Percentiles rank a stretch among this genome's conserved stretches.
Evolutionary conservation across 2,888 invertebrate species (phyloP).

Genomic region (Phortica okadai): DNA sequence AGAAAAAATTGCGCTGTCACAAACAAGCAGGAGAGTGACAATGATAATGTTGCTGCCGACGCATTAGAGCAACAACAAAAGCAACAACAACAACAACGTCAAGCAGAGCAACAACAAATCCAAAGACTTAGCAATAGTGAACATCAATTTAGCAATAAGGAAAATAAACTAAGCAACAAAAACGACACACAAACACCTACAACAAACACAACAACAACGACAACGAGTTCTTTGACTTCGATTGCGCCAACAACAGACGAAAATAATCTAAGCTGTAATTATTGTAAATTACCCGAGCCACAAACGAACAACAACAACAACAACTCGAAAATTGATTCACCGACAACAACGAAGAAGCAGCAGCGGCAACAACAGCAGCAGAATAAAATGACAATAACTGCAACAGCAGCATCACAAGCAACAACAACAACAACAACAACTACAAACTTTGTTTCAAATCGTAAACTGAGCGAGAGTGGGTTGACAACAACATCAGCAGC

Average conservation of each 20-base stretch:
- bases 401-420: constrained; percentile 50
- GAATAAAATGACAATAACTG: constrained; percentile 26
- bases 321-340: constrained; percentile 66
- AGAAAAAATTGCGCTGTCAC: constrained; percentile 41
- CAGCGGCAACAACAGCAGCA: constrained; percentile 47
- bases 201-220: constrained; percentile 52
- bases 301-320: constrained; percentile 61
- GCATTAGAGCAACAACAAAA: constrained; percentile 45
- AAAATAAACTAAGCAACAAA: constrained; percentile 59
- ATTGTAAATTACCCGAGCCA: constrained; percentile 65
- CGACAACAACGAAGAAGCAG: constrained; percentile 58
- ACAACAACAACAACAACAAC: constrained; percentile 48
- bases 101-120: constrained; percentile 62
- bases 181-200: constrained; percentile 52
- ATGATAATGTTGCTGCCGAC: constrained; percentile 28
- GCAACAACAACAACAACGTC: constrained; percentile 49
- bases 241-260: constrained; percentile 48
- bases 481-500: constrained; percentile 54
- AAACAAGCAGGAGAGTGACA: constrained; percentile 29
- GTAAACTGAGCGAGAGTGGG: constrained; percentile 65
- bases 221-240: constrained; percentile 38
- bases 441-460: constrained; percentile 46
- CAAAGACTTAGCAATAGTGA: constrained; percentile 73
- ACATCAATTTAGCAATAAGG: constrained; percentile 65
- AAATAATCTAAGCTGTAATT: constrained; percentile 67